Evolutionary conservation across 1,140 invertebrate genomes (phyloP), one percentile per base, ranked within the genome.

Genomic region (Prorops nasuta): DNA sequence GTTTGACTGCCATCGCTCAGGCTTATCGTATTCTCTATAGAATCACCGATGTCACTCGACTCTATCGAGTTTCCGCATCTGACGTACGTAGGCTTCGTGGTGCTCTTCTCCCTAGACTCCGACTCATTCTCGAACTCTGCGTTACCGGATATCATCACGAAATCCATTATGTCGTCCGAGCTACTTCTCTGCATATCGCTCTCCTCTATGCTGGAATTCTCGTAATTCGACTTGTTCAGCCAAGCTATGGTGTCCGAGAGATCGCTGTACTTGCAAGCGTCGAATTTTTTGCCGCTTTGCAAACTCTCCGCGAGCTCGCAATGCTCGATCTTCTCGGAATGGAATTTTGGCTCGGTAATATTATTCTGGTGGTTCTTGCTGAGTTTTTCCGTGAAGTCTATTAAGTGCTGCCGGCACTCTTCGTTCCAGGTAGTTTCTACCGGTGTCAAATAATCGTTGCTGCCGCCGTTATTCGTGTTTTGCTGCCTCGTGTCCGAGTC

Each of bases 311-410:
- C 53, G 39, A 54, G 43, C 16, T 54, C 52, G 6, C 40, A 41
- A 44, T 60, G 44, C 22, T 53, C 3, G 18, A 51, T 55, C 17
- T 56, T 56, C 7, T 57, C 60, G 21, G 19, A 10, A 44, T 17
- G 19, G 44, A 64, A 59, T 44, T 65, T 67, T 43, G 82, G 89
- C 66, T 87, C 83, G 61, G 90, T 87, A 37, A 90, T 84, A 72
- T 90, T 87, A 45, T 85, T 81, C 35, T 89, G 77, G 21, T 91
- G 71, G 61, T 88, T 88, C 60, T 87, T 87, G 48, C 81, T 83
- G 3, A 88, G 67, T 64, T 89, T 87, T 61, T 91, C 88, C 1
- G 87, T 88, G 56, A 90, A 90, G 56, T 89, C 87, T 2, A 84
- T 85, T 34, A 90, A 73, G 66, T 90, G 84, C 56, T 83, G 81